A percentile compares a stretch with the other conserved stretches of the same genome.
phyloP scores from a whole-genome alignment of 2,113 vertebrate genomes.

The Agelaius tricolor region DNA sequence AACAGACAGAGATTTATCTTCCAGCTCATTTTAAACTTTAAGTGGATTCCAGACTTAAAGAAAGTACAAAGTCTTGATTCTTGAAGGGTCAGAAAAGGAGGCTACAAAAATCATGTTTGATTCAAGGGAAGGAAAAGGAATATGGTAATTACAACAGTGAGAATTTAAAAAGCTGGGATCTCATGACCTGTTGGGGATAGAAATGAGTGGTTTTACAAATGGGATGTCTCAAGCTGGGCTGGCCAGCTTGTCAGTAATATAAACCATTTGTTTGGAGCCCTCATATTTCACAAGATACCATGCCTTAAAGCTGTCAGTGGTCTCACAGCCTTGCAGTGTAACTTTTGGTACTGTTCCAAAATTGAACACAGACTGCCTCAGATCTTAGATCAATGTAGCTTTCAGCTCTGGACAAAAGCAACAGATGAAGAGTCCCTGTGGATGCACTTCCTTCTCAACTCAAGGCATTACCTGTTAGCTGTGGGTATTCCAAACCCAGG shows the following conservation, averaged over 20 bases:
- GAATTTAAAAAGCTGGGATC: not conserved
- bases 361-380: slow-evolving; percentile 19
- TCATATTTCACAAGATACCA: slow-evolving; percentile 18
- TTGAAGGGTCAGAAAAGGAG: slow-evolving; percentile 33
- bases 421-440: slow-evolving; percentile 12
- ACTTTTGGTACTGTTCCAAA: slow-evolving; percentile 41
- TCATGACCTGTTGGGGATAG: not conserved
- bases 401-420: slow-evolving; percentile 52
- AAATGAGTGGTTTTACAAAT: not conserved
- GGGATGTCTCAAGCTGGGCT: not conserved
- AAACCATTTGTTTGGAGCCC: slow-evolving; percentile 43
- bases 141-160: not conserved
- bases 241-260: slow-evolving; percentile 23
- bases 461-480: not conserved
- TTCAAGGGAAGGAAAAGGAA: slow-evolving; percentile 8
- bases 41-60: slow-evolving; percentile 54
- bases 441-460: slow-evolving; percentile 11
- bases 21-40: slow-evolving; percentile 48
- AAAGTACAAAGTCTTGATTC: slow-evolving; percentile 30
- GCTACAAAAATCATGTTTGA: not conserved
- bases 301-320: slow-evolving; percentile 51
- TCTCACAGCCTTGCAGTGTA: not conserved
- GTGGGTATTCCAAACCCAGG: not conserved
- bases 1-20: slow-evolving; percentile 46
- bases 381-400: slow-evolving; percentile 48